phyloP scores from a whole-genome alignment of 2,797 vertebrate genomes.

The Crypturellus tataupa region DNA sequence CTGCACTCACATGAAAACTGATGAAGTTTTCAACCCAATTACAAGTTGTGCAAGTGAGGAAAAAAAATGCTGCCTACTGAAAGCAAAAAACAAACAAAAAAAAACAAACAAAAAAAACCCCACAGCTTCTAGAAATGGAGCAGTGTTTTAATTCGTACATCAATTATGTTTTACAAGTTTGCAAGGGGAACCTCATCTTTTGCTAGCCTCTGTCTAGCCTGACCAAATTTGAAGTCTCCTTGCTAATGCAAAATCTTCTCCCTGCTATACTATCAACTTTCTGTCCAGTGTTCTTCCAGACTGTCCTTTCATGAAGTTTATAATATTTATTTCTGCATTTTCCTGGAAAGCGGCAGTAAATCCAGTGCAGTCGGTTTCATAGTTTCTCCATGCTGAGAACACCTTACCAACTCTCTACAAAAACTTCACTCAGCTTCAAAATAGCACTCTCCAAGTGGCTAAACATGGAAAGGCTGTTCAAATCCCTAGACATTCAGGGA shows the following conservation, averaged over 20 bases:
- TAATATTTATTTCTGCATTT: background rate
- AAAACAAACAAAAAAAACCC: background rate
- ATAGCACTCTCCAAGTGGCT: background rate
- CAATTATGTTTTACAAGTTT: background rate
- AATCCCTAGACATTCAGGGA: background rate
- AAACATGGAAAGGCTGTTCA: background rate
- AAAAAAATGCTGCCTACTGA: background rate
- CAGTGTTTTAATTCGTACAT: background rate
- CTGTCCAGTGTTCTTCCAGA: background rate
- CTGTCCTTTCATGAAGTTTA: background rate
- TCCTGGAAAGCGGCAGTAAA: background rate
- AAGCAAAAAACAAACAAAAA: too few relatives aligned
- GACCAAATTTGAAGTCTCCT: background rate
- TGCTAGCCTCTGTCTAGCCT: background rate
- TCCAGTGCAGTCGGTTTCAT: background rate
- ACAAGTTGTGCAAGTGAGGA: background rate
- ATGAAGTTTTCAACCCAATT: background rate
- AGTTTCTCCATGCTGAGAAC: background rate
- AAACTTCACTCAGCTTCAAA: background rate
- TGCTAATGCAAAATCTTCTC: background rate
- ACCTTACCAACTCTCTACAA: background rate
- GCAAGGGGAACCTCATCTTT: background rate
- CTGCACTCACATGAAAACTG: background rate
- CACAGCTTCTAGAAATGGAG: background rate
- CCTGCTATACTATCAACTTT: background rate